Evolutionary conservation across 1,140 invertebrate genomes (phyloP), one percentile per base, ranked within the genome.

Genomic region (Vollenhovia emeryi): DNA sequence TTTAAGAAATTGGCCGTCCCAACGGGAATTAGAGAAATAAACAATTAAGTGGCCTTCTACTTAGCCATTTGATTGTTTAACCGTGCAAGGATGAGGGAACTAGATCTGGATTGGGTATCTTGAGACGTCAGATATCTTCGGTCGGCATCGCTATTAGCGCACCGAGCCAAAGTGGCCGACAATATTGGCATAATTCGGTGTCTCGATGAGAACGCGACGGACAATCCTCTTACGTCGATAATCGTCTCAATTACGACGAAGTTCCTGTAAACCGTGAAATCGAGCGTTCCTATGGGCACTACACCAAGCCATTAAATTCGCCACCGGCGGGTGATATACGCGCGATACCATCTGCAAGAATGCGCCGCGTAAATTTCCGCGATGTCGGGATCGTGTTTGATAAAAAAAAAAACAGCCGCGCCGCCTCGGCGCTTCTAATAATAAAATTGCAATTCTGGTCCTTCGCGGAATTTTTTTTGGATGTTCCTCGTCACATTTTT

Each of bases 251-350:
- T 86, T 89, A 84, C 55, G 55, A 52, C 48, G 40, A 21, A 87
- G 85, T 45, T 64, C 43, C 80, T 73, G 87, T 73, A 87, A 89
- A 87, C 60, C 80, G 62, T 82, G 43, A 64, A 89, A 89, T 90
- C 78, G 71, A 74, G 30, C 50, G 55, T 48, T 36, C 68, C 86
- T 78, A 75, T 73, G 30, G 43, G 40, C 48, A 50, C 57, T 83
- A 80, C 13, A 36, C 59, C 68, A 24, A 74, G 52, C 86, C 76
- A 82, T 90, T 87, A 89, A 90, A 85, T 83, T 74, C 45, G 21
- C 21, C 48, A 48, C 40, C 85, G n/a, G 57, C 48, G 60, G 27
- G 68, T 87, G 75, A 87, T 87, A 89, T 84, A 87, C 27, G 69
- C 50, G 74, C 68, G 60, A 87, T 85, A 82, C 50, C 68, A 64